A percentile compares a stretch with the other conserved stretches of the same genome.
phyloP scores from a whole-genome alignment of 2,797 vertebrate species.

The Myotis myotis region DNA sequence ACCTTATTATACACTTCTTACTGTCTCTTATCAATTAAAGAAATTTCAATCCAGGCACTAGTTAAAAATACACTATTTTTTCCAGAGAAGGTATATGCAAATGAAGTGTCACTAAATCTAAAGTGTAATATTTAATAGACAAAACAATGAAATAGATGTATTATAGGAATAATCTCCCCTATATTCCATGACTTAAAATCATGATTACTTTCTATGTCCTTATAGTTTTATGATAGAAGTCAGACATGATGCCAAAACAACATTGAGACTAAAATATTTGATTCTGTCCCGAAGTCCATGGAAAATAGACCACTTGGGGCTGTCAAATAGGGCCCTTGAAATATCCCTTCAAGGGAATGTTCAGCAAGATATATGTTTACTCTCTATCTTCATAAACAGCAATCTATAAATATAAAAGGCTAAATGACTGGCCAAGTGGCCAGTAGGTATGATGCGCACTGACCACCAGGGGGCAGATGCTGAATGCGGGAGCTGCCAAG shows the following conservation, averaged over 20 bases:
- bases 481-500: no score
- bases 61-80: background rate
- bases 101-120: constrained; percentile 34
- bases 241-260: background rate
- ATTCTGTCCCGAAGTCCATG: background rate
- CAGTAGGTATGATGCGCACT: no score
- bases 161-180: background rate
- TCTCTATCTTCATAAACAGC: background rate
- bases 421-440: no score
- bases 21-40: background rate
- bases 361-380: background rate
- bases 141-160: background rate
- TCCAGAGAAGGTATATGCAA: background rate
- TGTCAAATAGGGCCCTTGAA: background rate
- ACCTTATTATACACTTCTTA: constrained; percentile 53
- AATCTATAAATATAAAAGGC: background rate
- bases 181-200: background rate
- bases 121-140: background rate
- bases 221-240: background rate
- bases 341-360: background rate
- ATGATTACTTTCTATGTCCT: background rate
- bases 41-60: background rate
- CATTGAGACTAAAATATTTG: background rate
- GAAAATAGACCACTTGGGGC: background rate
- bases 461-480: no score